These are phyloP conservation scores for Archegozetes longisetosus DNA, from an alignment of 1,140 invertebrate genomes.

Conservation along the genomic window DNA sequence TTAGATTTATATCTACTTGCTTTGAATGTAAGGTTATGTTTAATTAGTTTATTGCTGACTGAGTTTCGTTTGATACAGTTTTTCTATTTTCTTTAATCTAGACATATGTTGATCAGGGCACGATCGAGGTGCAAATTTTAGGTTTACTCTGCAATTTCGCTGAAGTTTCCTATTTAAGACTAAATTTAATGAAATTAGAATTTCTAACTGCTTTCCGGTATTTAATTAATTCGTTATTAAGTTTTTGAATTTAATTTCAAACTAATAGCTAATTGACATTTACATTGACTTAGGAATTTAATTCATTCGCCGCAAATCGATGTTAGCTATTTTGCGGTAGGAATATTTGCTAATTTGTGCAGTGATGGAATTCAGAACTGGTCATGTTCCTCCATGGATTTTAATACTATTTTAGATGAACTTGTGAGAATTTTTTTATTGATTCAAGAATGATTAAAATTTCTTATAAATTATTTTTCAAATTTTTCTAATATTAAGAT, in stretches of 20 bases:
- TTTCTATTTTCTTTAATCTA: too few species aligned
- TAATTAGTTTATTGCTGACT: too few species aligned
- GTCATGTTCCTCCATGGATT: conserved; percentile 31
- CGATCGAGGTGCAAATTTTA: conserved; percentile 61
- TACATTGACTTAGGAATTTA: conserved; percentile 28
- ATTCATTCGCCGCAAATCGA: conserved; percentile 52
- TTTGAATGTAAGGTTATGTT: conserved; percentile 34
- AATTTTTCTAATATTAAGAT: too few species aligned
- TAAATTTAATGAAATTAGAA: conserved; percentile 42
- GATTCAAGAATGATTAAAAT: too few species aligned
- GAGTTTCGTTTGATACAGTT: too few species aligned
- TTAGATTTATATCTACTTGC: conserved; percentile 50
- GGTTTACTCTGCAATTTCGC: conserved; percentile 66
- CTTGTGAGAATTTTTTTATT: too few species aligned
- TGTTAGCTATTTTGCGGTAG: conserved; percentile 65
- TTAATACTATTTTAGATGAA: too few species aligned
- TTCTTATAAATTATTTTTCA: too few species aligned
- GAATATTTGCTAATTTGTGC: conserved; percentile 57
- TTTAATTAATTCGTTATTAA: conserved; percentile 11
- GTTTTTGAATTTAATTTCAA: too few species aligned
- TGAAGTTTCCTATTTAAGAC: conserved; percentile 45
- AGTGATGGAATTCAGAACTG: conserved; percentile 42
- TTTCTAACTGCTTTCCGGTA: conserved; percentile 45
- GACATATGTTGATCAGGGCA: conserved; percentile 40
- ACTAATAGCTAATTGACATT: too few species aligned